Evolutionary conservation across 2,113 vertebrate genomes (phyloP).

Genomic region (Toxotes chatareus): DNA sequence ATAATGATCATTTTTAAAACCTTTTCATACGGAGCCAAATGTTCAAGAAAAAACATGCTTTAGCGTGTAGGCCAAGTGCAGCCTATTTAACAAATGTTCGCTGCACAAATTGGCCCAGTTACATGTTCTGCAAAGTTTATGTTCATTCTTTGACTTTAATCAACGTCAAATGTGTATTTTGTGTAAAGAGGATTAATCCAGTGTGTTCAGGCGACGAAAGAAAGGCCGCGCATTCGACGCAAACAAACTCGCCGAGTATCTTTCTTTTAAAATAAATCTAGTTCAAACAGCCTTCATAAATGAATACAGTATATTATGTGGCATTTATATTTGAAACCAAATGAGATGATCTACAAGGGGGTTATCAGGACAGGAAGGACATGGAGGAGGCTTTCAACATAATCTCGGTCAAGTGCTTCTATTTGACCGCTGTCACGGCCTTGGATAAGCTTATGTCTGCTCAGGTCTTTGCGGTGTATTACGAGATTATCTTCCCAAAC

Average conservation of each 20-base stretch:
- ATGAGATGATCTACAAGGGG: slow-evolving; percentile 13
- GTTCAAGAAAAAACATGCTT: neutral
- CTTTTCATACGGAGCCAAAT: neutral
- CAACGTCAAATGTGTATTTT: neutral
- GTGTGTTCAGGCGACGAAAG: neutral
- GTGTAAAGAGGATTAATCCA: neutral
- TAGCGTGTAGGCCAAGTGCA: no score
- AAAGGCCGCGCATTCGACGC: neutral
- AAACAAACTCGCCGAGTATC: neutral
- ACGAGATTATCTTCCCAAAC: slow-evolving; percentile 54
- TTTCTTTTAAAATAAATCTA: neutral
- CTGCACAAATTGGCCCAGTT: neutral
- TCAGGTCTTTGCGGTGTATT: slow-evolving; percentile 27
- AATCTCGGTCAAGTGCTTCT: slow-evolving; percentile 71
- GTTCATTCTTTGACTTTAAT: neutral
- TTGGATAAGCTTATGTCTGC: slow-evolving; percentile 29
- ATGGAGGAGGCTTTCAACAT: slow-evolving; percentile 43
- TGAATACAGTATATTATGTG: slow-evolving; percentile 32
- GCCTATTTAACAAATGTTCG: neutral
- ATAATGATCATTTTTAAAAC: neutral
- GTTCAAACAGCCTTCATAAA: neutral
- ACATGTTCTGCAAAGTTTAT: neutral
- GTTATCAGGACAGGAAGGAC: slow-evolving; percentile 13
- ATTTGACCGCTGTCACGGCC: slow-evolving; percentile 64
- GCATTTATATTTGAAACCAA: slow-evolving; percentile 44